Base-by-base conservation (phyloP, 1,140 invertebrate genomes). In the Caenorhabditis inopinata region DNA sequence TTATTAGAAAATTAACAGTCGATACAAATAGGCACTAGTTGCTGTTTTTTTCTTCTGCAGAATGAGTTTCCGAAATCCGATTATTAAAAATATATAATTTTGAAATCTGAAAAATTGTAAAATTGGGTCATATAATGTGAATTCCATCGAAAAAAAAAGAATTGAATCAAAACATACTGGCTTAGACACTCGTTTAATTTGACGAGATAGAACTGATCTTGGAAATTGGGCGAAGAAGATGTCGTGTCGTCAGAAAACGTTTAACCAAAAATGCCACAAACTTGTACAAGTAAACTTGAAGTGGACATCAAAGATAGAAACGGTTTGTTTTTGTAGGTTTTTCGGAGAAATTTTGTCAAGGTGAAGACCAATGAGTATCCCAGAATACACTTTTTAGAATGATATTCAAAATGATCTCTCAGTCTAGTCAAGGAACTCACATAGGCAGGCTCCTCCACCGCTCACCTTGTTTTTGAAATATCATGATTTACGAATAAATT, bases 201-300 rank as follows among this genome's bases (percentile, higher is more conserved):
- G 29, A 68, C n/a, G 58, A 68, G 16, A 38, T 23, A 68, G 11
- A 68, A 29, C 27, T 29, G 32, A 68, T 38, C 58, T 68, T 58
- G 29, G 21, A 58, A 38, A 68, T 68, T 68, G 58, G 58, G 32
- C 58, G 58, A 68, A 38, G 58, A 68, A 29, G n/a, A n/a, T n/a
- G n/a, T n/a, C n/a, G n/a, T 25, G 32, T 68, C 23, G 38, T 38
- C 32, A 9, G 14, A 42, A 42, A 7, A 32, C 21, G 35, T 58
- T 68, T 68, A 32, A 68, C 58, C 29, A 58, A 58, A 58, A 58
- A 4, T 32, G 16, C n/a, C 51, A 68, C 32, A 38, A 68, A 68
- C 11, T 68, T 68, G 58, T 38, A 68, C 32, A 21, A 32, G 51
- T 32, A 32, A 58, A 16, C 9, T 58, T 58, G 16, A 42, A 42